Percentiles rank a stretch among this genome's conserved stretches.
Evolutionary conservation across 2,113 vertebrate species (phyloP).

Genomic region (Hypocryptadius cinnamomeus): DNA sequence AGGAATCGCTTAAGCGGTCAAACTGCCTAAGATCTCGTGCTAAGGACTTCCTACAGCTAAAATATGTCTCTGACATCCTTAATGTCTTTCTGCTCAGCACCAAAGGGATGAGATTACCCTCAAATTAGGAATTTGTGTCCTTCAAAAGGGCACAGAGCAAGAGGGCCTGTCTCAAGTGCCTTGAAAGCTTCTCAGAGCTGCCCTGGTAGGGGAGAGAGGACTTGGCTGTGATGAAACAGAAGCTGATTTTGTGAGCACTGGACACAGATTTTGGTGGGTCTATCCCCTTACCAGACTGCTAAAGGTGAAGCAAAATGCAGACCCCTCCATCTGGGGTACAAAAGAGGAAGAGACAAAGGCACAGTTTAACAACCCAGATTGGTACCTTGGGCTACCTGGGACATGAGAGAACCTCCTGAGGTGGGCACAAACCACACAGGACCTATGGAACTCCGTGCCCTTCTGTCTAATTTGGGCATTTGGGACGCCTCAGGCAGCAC

Average conservation of each 20-base stretch:
- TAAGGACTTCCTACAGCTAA: background rate
- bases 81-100: background rate
- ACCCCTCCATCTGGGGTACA: background rate
- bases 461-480: background rate
- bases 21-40: background rate
- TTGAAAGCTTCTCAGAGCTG: background rate
- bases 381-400: background rate
- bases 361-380: background rate
- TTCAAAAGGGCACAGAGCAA: background rate
- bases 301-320: background rate
- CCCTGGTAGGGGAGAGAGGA: background rate
- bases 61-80: background rate
- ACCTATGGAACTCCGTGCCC: accelerated
- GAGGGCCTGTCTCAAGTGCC: background rate
- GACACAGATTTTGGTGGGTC: background rate
- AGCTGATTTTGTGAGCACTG: background rate
- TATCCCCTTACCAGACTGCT: background rate
- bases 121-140: background rate
- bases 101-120: background rate
- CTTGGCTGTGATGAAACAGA: background rate
- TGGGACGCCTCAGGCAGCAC: background rate
- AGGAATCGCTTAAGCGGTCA: background rate
- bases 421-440: background rate
- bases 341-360: background rate
- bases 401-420: background rate